Conservation (phyloP, 2,888 invertebrate species). For the Andrena minutula region DNA sequence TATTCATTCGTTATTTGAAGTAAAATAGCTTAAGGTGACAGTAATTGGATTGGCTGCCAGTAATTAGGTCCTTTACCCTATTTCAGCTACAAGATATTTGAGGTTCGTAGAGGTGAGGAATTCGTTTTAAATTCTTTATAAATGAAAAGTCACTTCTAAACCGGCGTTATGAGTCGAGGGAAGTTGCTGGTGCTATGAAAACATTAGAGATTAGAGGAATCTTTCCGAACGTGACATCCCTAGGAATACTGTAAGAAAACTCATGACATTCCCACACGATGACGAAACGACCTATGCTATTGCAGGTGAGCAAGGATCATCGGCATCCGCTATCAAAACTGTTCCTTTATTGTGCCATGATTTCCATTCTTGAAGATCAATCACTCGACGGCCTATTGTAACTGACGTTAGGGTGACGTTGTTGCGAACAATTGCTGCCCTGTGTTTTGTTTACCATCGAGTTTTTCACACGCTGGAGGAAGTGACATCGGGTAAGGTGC, state of each 20-base stretch:
- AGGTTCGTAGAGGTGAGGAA: background rate
- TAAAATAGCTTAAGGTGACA: too few species aligned
- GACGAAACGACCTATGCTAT: slow-evolving; percentile 67
- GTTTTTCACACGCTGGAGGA: background rate
- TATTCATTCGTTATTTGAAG: too few species aligned
- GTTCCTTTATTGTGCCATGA: slow-evolving; percentile 52
- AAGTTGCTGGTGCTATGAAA: slow-evolving; percentile 30
- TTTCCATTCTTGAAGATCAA: slow-evolving; percentile 52
- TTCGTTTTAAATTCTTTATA: background rate
- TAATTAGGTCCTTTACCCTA: too few species aligned
- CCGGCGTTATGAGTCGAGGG: background rate
- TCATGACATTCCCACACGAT: slow-evolving; percentile 58
- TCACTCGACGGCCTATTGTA: slow-evolving; percentile 37
- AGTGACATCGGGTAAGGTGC: background rate
- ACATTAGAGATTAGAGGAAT: slow-evolving; percentile 30
- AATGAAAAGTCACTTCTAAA: background rate
- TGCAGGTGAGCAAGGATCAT: slow-evolving; percentile 67
- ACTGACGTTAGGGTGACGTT: slow-evolving; percentile 17
- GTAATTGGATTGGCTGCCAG: too few species aligned
- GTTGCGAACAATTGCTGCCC: slow-evolving; percentile 27
- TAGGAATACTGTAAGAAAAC: slow-evolving; percentile 25
- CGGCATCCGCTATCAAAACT: slow-evolving; percentile 76
- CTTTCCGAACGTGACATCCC: slow-evolving; percentile 35
- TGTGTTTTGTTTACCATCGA: slow-evolving; percentile 23
- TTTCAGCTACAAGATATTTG: too few species aligned